Evolutionary conservation across 1,140 invertebrate genomes (phyloP), one percentile per base, ranked within the genome.

Genomic region (Calliphora vicina): DNA sequence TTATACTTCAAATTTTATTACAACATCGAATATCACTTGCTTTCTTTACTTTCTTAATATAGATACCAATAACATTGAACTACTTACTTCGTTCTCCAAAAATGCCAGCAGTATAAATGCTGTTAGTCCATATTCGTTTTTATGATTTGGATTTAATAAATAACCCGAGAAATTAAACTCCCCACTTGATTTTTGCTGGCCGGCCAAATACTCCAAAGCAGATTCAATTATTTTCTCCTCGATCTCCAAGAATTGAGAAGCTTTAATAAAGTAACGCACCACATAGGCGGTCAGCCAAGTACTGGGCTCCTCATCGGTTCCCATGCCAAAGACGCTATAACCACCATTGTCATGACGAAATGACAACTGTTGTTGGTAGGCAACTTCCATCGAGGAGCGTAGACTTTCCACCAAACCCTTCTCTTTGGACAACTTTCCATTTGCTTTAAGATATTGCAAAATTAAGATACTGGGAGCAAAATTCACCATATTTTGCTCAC

Each of bases 231-330:
- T 93, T 81, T 91, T 91, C 15, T 94, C 92, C 80, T 97, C 97
- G 50, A 99, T 93, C 80, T 93, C 93, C 25, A 99, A 97, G 87
- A 95, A 96, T 25, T 93, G 91, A 74, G 93, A 92, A 2, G 97
- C 97, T 90, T 97, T 95, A 50, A 94, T 93, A 87, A 99, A 95
- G 76, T 97, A 97, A 83, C 97, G 95, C 0, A 95, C 93, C 0
- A 98, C 97, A 90, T 98, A 98, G 4, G 98, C 97, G 2, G 98
- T 99, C 82, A 99, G 92, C 98, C 97, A 99, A 23, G 97, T 96
- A 88, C 97, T 98, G 50, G 50, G 4, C 15, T 98, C 96, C 87
- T 98, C 96, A 20, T 93, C 92, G 83, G 94, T 93, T 1, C 83
- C 81, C 25, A 86, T 45, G 29, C 96, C 97, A 90, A 99, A 99